Evolutionary conservation across 2,888 invertebrate species (phyloP), one percentile per base, ranked within the genome.

Genomic region (Eristalis intricaria): DNA sequence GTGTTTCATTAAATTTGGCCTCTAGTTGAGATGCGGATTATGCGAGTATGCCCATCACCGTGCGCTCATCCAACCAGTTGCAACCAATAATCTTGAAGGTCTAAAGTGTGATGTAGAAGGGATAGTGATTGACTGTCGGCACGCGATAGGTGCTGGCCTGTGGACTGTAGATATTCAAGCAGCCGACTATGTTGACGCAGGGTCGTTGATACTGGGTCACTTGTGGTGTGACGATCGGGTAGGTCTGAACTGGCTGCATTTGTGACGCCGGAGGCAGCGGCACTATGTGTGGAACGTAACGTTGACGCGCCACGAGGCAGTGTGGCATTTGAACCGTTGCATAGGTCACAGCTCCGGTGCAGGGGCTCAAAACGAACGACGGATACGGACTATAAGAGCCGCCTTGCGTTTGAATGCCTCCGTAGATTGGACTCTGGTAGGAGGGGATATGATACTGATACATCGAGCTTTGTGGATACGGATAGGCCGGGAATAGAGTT

Each of bases 31-130:
- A 23, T 65, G 60, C 64, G 50, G 26, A 56, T 63, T 78, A 50
- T 40, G 13, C 32, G 40, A 40, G 65, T 60, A 32, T 32, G 32
- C 32, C 60, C 79, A 73, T 15, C 66, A 73, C 79, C 79, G 73
- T 79, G 71, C 66, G 58, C 23, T 79, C 38, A 79, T 79, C 78
- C 78, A 79, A 73, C 73, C 73, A 50, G 5, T 61, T 73, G 73
- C 79, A 66, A 80, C 79, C 60, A 60, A 61, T 43, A 64, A 40
- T 56, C 50, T 65, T 1, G 32, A 22, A 11, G 43, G 38, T 66
- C 73, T 80, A 80, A n/a, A 68, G 73, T 73, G 79, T 29, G 66
- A 86, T 83, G 61, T 80, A 88, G 68, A 88, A 40, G 22, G 86
- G 75, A 43, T 83, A 88, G 15, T 86, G 83, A 74, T 80, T 83